Conservation (phyloP, 2,797 vertebrate genomes). For the Choloepus didactylus region DNA sequence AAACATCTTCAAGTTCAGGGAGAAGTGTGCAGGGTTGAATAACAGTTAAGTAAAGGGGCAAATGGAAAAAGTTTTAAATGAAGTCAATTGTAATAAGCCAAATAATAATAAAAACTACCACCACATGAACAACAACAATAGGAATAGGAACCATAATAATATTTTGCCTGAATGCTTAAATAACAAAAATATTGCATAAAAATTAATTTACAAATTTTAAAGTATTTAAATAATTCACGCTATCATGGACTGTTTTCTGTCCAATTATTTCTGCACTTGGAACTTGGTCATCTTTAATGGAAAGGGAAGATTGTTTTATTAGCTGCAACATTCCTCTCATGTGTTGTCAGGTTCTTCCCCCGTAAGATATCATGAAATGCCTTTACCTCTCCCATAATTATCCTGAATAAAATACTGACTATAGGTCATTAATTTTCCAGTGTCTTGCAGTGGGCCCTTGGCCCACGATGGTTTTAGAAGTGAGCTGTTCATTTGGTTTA, state of each 20-base stretch:
- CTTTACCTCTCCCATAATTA: not conserved
- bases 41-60: not conserved
- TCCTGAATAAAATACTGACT: not conserved
- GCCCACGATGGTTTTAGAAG: not conserved
- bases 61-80: not conserved
- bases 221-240: not conserved
- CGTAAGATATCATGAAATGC: not conserved
- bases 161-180: no score
- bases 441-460: not conserved
- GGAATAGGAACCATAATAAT: no score
- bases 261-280: not conserved
- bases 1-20: not conserved
- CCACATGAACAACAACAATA: no score
- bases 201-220: no score
- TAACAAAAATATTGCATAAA: no score
- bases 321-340: not conserved
- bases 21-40: not conserved
- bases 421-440: not conserved
- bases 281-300: not conserved
- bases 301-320: not conserved
- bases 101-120: no score
- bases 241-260: not conserved
- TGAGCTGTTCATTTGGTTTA: not conserved
- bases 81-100: not conserved
- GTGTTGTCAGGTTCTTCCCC: not conserved